A percentile compares a stretch with the other conserved stretches of the same genome.
phyloP scores from a whole-genome alignment of 2,797 vertebrate genomes.

The Dicrostonyx torquatus region DNA sequence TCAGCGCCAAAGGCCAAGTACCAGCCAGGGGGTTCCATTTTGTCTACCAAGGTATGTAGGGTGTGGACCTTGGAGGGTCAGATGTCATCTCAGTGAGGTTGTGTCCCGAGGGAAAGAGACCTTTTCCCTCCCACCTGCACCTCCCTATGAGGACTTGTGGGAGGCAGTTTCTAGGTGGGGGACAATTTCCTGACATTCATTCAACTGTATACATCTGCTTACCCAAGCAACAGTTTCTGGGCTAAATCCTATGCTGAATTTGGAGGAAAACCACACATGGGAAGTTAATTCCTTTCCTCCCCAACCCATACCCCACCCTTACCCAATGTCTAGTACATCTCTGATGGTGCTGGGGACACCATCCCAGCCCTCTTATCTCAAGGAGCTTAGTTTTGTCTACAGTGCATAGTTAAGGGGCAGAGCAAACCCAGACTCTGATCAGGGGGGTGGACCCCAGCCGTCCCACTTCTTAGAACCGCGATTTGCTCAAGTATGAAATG shows the following conservation, averaged over 20 bases:
- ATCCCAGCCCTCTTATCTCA: not conserved
- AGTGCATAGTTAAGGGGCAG: not conserved
- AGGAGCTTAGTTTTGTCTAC: not conserved
- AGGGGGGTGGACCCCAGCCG: not conserved
- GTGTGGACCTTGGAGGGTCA: fast-evolving
- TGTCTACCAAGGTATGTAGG: constrained; percentile 95
- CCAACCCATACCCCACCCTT: fast-evolving
- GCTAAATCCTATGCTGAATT: not conserved
- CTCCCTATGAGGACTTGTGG: not conserved
- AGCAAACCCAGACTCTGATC: not conserved
- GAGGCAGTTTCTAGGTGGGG: not conserved
- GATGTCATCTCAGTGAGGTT: not conserved
- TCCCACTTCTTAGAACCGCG: not conserved
- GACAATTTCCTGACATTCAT: not conserved
- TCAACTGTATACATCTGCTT: not conserved
- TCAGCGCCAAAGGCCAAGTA: constrained; percentile 95
- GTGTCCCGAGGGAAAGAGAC: not conserved
- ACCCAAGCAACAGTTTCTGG: not conserved
- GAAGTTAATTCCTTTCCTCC: not conserved
- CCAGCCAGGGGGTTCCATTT: constrained; percentile 97
- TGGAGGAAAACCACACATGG: not conserved
- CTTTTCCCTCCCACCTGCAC: not conserved
- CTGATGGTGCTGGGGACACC: no score
- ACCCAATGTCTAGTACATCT: no score
- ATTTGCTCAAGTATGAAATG: not conserved